Conservation (phyloP, 2,888 invertebrate species). For the Diarsia dahlii region DNA sequence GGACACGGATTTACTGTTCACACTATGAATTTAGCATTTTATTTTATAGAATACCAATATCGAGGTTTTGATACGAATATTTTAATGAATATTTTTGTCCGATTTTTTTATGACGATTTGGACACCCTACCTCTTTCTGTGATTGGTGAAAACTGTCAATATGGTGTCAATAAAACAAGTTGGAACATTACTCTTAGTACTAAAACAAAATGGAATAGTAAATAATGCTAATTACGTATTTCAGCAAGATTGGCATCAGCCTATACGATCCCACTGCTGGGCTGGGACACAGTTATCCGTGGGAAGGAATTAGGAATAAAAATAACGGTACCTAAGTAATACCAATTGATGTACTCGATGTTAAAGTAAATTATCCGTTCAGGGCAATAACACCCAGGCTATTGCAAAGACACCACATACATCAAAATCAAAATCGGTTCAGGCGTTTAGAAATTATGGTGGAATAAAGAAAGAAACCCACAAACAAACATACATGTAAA, state of each 20-base stretch:
- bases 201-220: background rate
- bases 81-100: background rate
- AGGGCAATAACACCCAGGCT: background rate
- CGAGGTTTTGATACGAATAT: background rate
- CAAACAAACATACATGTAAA: no score
- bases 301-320: background rate
- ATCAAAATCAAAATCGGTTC: no score
- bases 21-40: constrained; percentile 25
- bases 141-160: background rate
- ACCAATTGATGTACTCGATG: background rate
- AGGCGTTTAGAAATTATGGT: no score
- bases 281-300: background rate
- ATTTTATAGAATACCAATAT: background rate
- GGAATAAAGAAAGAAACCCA: no score
- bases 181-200: background rate
- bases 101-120: background rate
- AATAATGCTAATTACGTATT: background rate
- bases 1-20: constrained; percentile 28
- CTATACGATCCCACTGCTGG: background rate
- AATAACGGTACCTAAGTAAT: background rate
- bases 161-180: background rate
- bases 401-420: no score
- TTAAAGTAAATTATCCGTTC: background rate
- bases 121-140: background rate
- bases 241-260: background rate